phyloP scores from a whole-genome alignment of 2,888 invertebrate species.

The Myopa testacea region DNA sequence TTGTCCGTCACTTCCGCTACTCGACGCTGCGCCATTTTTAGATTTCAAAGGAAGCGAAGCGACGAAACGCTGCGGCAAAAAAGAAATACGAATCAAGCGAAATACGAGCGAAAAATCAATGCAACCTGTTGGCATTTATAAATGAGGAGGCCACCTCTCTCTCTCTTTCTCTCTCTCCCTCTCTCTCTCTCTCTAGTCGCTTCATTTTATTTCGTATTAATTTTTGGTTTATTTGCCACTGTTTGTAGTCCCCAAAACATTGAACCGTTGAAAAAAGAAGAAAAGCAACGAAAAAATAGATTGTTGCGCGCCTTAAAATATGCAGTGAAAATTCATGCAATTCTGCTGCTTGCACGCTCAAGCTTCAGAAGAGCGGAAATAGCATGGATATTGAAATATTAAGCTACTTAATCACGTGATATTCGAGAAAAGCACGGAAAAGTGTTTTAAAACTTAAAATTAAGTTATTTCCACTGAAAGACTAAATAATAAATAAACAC shows the following conservation, averaged over 20 bases:
- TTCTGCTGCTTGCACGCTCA: conserved; percentile 7
- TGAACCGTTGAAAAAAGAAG: neutral
- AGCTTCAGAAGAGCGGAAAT: conserved; percentile 23
- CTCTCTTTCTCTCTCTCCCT: conserved; percentile 2
- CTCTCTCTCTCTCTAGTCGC: neutral
- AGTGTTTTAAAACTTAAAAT: neutral
- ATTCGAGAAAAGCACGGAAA: conserved; percentile 8
- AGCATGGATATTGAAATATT: conserved; percentile 23
- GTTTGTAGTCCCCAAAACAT: conserved; percentile 4
- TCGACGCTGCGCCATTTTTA: neutral
- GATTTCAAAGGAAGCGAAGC: neutral
- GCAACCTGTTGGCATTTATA: conserved; percentile 52
- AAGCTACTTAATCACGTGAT: conserved; percentile 17
- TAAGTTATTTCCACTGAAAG: neutral
- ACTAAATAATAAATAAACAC: neutral
- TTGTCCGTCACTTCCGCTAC: neutral
- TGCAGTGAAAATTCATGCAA: conserved; percentile 20
- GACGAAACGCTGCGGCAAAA: neutral
- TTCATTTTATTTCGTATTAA: neutral
- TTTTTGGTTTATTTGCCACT: neutral
- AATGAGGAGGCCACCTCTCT: conserved; percentile 18
- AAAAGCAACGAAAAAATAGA: neutral
- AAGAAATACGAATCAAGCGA: neutral
- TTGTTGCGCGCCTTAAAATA: conserved; percentile 36
- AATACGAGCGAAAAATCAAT: conserved; percentile 23